Evolutionary conservation across 2,797 vertebrate species (phyloP), one percentile per base, ranked within the genome.

Genomic region (Apogon talboti): DNA sequence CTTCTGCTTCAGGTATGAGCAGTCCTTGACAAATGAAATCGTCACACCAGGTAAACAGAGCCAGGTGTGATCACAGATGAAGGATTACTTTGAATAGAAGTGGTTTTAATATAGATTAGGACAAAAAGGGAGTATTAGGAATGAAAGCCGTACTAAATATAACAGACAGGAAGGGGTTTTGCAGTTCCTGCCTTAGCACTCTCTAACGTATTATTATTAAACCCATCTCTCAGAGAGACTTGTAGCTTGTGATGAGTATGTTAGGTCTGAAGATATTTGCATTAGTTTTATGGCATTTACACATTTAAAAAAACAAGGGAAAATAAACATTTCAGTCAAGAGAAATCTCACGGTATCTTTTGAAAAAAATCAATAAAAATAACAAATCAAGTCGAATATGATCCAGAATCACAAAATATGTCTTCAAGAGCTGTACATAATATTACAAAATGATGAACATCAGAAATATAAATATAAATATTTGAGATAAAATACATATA

Each of bases 1-100:
- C 35, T 64, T 54, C 6, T 4, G 38, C 54, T 46, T 76, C 54
- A 65, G 67, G 55, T 64, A 58, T 21, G 65, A 71, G 69, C 63
- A 70, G 78, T 81, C 66, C 44, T 37, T 40, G 41, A 4, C 35
- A 53, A 64, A 84, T 80, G 74, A 79, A 74, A 78, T 65, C 66
- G 46, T 71, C 61, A 48, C 58, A n/a, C 21, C 58, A 49, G 12
- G 66, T 79, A 76, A 84, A 21, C 6, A 71, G 74, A 73, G 44
- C 55, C 58, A 33, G 30, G 42, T 33, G 46, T 28, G 49, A 74
- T 66, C 57, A 71, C 41, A 74, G 51, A 60, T 65, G 49, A 15
- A 51, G 56, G 43, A 70, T 72, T 43, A 65, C 56, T 42, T 56
- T 19, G n/a, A 41, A 47, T 1, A 14, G 54, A 56, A 57, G 59